Base-by-base conservation (phyloP, 1,140 invertebrate species). In the Neotoxoptera formosana region DNA sequence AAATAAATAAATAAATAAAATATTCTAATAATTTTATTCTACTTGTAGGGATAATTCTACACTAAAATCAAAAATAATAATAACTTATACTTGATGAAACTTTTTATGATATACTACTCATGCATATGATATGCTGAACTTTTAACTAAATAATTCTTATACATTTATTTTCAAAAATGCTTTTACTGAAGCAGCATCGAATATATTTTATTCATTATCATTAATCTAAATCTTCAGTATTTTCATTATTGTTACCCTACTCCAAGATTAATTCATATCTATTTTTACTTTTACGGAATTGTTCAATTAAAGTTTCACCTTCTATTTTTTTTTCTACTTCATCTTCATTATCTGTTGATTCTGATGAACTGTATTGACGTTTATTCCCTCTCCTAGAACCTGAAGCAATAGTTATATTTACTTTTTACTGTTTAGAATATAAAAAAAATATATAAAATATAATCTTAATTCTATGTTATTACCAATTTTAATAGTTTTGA, bases 291-390 rank as follows among this genome's bases (percentile, higher is more conserved):
- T 41, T 21, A 23, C 96, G 94, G 95, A 97, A 97, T 94, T 95
- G 96, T 25, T 95, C 95, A 91, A 95, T 96, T 23, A 96, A 95
- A 94, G 96, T 95, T 94, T 96, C 96, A 93, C 96, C 95, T 47
- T 94, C 94, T 48, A 94, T 93, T 91, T 94, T 88, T 92, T 94
- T 93, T 20, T 94, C 94, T 47, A 21, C 91, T 48, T 86, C 84
- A 86, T 41, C 83, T 84, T 36, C 36, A 36, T 45, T 41, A 84
- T 87, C 45, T 48, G 47, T 47, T 47, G 36, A 56, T 48, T 88
- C 60, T 56, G 51, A 84, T 36, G 92, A 84, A 56, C 45, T 48
- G 8, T n/a, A n/a, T 81, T 47, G 36, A 47, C 67, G 81, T 47
- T 51, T 93, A 93, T 93, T 41, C 45, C 53, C 86, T 84, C 56